Percentiles rank a stretch among this genome's conserved stretches.
Evolutionary conservation across 2,113 vertebrate species (phyloP).

Genomic region (Myotis davidii): DNA sequence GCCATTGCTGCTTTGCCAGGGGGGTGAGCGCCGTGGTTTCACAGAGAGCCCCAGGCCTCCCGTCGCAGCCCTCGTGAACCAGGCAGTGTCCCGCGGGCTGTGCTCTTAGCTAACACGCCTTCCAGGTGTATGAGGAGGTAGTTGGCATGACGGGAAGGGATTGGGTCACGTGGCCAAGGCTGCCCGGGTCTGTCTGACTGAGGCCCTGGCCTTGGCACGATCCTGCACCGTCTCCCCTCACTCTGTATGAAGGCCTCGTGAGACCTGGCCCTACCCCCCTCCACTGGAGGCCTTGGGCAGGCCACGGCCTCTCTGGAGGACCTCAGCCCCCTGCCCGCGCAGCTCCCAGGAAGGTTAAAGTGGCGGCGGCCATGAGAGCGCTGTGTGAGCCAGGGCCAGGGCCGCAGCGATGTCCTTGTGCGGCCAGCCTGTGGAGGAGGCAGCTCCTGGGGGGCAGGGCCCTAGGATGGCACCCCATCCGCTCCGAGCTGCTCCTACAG

Average conservation of each 20-base stretch:
- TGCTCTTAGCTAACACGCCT: fast-evolving
- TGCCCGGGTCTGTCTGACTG: not conserved
- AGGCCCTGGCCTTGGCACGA: fast-evolving
- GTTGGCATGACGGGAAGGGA: fast-evolving
- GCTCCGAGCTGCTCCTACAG: fast-evolving
- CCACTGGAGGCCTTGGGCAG: fast-evolving
- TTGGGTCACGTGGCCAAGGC: not conserved
- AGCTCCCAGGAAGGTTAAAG: fast-evolving
- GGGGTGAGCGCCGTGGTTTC: not conserved
- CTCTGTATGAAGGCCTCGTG: not conserved
- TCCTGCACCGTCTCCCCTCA: not conserved
- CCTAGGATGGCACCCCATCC: not conserved
- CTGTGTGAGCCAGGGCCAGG: fast-evolving
- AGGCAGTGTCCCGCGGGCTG: fast-evolving
- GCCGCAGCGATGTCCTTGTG: fast-evolving
- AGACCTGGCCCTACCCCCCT: not conserved
- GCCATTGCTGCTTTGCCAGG: fast-evolving
- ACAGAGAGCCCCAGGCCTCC: fast-evolving
- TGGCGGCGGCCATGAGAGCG: fast-evolving
- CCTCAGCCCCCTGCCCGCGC: not conserved
- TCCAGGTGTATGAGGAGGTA: fast-evolving
- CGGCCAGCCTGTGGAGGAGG: not conserved
- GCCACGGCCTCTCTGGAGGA: fast-evolving
- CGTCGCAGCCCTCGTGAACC: fast-evolving
- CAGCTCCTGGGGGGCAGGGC: not conserved